Evolutionary conservation across 1,140 invertebrate species (phyloP), one percentile per base, ranked within the genome.

Genomic region (Drosophila burlai): DNA sequence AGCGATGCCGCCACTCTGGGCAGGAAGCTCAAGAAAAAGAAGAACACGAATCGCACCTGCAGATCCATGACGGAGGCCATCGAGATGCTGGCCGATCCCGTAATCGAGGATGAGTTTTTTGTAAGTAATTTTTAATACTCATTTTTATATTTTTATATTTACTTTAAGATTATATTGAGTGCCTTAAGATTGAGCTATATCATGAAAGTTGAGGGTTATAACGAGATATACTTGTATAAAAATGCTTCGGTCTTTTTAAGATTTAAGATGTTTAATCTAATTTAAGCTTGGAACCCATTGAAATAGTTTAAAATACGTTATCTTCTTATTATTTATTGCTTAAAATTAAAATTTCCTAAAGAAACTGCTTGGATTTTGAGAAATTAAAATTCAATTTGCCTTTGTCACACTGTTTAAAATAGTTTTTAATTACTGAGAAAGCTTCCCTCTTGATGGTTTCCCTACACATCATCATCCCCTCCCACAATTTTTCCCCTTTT

Each of bases 401-500:
- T n/a, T 4, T 4, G 8, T 55, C 1, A 2, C 18, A 10, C 18
- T 24, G 50, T 4, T 36, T 21, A 7, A 18, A 18, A 6, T 43
- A 3, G n/a, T 43, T 45, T 31, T 45, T 26, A 31, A 29, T 54
- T 40, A 40, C 34, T 16, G n/a, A 5, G 42, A 62, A 68, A n/a
- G 29, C 61, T 52, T 46, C 16, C n/a, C 38, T 15, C 31, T 50
- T 29, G 36, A n/a, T 42, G 47, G 9, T 10, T 36, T 11, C 8
- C 26, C 34, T 31, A 24, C n/a, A 29, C 29, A 52, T 50, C 62
- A 49, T 8, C n/a, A 34, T 52, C 59, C 54, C 38, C 46, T 54
- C 24, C 38, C 29, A 52, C 26, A 45, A 54, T 50, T 45, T 16
- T 38, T 65, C n/a, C 43, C 21, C 3, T 36, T 55, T 60, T 76